phyloP scores from a whole-genome alignment of 2,113 vertebrate species.

The Anolis sagrei region DNA sequence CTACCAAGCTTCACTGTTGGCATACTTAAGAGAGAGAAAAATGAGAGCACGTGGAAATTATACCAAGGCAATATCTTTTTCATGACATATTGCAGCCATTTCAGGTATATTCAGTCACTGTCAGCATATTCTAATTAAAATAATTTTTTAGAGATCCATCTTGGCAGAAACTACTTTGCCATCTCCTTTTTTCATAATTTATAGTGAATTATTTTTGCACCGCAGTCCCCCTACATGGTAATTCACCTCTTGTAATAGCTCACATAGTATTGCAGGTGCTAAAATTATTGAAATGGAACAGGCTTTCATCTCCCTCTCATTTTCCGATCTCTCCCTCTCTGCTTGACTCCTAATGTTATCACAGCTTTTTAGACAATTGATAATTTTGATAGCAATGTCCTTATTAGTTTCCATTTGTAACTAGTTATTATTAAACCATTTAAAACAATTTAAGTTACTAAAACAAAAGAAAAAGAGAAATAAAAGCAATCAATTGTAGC shows the following conservation, averaged over 20 bases:
- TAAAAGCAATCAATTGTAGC: neutral
- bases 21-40: neutral
- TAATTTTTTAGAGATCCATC: constrained; percentile 51
- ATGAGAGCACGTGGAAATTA: constrained; percentile 37
- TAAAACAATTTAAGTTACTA: neutral
- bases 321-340: constrained; percentile 19
- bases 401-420: constrained; percentile 6
- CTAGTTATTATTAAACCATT: neutral
- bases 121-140: constrained; percentile 56
- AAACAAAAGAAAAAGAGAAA: neutral
- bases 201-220: constrained; percentile 62
- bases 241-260: constrained; percentile 51
- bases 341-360: constrained; percentile 27
- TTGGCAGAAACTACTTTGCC: constrained; percentile 49
- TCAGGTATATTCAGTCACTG: constrained; percentile 57
- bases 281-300: constrained; percentile 55
- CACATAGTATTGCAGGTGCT: constrained; percentile 46
- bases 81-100: constrained; percentile 58
- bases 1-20: neutral
- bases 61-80: constrained; percentile 56
- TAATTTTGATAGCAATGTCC: neutral
- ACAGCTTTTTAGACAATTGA: constrained; percentile 20
- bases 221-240: constrained; percentile 39
- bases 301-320: constrained; percentile 24
- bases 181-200: constrained; percentile 60